phyloP scores from a whole-genome alignment of 2,888 invertebrate species.

The Bimastos eiseni region DNA sequence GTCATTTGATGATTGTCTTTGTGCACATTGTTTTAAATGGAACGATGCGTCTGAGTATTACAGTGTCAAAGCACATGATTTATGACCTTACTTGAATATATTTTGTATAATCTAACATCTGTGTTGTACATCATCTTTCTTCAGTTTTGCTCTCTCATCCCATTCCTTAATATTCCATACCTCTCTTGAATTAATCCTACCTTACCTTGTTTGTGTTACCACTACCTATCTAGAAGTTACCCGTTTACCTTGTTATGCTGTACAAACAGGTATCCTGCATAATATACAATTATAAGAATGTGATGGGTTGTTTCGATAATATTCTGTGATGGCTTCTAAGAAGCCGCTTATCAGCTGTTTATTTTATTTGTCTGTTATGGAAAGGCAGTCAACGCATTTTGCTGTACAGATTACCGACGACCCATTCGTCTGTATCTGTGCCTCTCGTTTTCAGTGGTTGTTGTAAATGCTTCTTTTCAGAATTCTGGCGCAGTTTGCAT shows the following conservation, averaged over 20 bases:
- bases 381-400: neutral
- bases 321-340: neutral
- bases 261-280: neutral
- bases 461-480: conserved; percentile 61
- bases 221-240: neutral
- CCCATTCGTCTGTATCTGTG: neutral
- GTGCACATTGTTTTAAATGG: neutral
- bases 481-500: conserved; percentile 92
- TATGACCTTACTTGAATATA: neutral
- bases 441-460: neutral
- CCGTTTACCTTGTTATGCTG: neutral
- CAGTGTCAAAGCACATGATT: neutral
- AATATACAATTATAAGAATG: neutral
- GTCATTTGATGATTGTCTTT: neutral
- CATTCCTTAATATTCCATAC: too few relatives aligned
- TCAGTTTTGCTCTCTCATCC: too few relatives aligned
- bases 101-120: neutral
- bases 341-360: too few relatives aligned
- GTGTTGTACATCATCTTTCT: too few relatives aligned
- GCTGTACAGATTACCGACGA: neutral
- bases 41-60: neutral
- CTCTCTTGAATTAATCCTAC: too few relatives aligned
- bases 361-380: neutral
- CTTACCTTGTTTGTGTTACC: neutral
- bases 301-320: neutral